Evolutionary conservation across 2,113 vertebrate species (phyloP), one percentile per base, ranked within the genome.

Genomic region (Gopherus flavomarginatus): DNA sequence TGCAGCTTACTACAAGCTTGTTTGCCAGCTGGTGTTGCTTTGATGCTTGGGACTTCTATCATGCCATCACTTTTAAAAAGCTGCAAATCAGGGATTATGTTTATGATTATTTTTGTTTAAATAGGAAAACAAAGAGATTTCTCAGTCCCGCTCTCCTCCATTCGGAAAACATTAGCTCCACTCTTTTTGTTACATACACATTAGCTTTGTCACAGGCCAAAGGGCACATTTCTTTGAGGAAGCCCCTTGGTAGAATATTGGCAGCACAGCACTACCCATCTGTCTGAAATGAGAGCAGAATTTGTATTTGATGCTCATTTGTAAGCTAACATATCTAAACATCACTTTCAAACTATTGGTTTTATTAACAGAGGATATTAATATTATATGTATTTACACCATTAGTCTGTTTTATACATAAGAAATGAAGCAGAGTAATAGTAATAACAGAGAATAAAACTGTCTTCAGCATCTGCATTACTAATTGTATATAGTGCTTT

Each of bases 401-500:
- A 81, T 89, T 86, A 85, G 72, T 38, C 80, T 96, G 83, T 52
- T 95, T 89, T 87, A 65, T 4, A 47, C 5, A 75, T 75, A 90
- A 90, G 78, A 80, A 92, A 82, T 83, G 65, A 86, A 90, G 26
- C 16, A 81, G 27, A 79, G 21, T 26, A 27, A 77, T 53, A 78
- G 49, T 89, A 94, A 94, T 79, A 29, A 91, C 85, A 96, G 31
- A 84, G 83, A 87, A 86, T 52, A 38, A 17, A 8, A 77, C 13
- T 26, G 13, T 11, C 81, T 81, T 54, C 57, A 94, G 80, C 78
- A 96, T 94, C 47, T 81, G 44, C 52, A 94, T 78, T 93, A 42
- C 26, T 96, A 90, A 56, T 72, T 95, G 89, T 95, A 31, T 95
- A 31, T 13, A 86, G 22, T 85, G 81, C 95, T 94, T 96, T 96